Percentiles rank a stretch among this genome's conserved stretches.
Evolutionary conservation across 2,113 vertebrate species (phyloP).

Genomic region (Aspidoscelis tigris): DNA sequence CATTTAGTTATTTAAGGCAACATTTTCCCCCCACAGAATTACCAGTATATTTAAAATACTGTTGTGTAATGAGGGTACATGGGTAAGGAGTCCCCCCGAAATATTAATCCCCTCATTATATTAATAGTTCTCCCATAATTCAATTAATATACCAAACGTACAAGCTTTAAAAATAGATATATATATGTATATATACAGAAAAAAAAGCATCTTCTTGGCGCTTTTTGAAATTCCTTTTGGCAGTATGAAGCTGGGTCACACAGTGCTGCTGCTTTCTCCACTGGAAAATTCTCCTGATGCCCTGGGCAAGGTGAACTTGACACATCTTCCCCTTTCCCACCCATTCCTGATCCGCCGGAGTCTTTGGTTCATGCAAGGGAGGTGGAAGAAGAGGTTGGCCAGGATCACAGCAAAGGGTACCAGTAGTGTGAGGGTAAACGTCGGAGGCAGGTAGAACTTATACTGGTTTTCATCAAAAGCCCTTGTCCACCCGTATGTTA

Average conservation of each 20-base stretch:
- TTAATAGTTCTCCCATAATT: slow-evolving; percentile 33
- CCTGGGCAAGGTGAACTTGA: slow-evolving; percentile 69
- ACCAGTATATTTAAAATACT: background rate
- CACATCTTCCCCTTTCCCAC: slow-evolving; percentile 81
- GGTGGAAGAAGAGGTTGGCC: slow-evolving; percentile 77
- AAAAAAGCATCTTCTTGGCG: slow-evolving; percentile 40
- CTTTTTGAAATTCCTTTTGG: slow-evolving; percentile 40
- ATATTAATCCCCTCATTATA: slow-evolving; percentile 36
- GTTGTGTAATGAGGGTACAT: background rate
- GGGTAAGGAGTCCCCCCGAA: slow-evolving; percentile 14
- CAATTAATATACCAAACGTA: slow-evolving; percentile 37
- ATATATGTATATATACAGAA: slow-evolving; percentile 12
- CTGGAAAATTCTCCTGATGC: slow-evolving; percentile 52
- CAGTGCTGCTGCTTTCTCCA: slow-evolving; percentile 64
- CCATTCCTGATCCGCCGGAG: slow-evolving; percentile 88
- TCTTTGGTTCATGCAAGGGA: slow-evolving; percentile 82
- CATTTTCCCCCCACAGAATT: background rate
- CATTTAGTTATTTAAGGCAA: slow-evolving; percentile 22
- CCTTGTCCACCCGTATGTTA: slow-evolving; percentile 87
- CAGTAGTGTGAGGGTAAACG: slow-evolving; percentile 84
- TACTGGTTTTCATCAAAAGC: slow-evolving; percentile 85
- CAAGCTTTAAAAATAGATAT: slow-evolving; percentile 39
- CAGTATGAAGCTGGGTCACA: slow-evolving; percentile 49
- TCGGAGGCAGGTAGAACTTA: slow-evolving; percentile 90
- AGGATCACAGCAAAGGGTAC: slow-evolving; percentile 83